phyloP scores from a whole-genome alignment of 2,797 vertebrate genomes.

The Coccyzus lansbergi region DNA sequence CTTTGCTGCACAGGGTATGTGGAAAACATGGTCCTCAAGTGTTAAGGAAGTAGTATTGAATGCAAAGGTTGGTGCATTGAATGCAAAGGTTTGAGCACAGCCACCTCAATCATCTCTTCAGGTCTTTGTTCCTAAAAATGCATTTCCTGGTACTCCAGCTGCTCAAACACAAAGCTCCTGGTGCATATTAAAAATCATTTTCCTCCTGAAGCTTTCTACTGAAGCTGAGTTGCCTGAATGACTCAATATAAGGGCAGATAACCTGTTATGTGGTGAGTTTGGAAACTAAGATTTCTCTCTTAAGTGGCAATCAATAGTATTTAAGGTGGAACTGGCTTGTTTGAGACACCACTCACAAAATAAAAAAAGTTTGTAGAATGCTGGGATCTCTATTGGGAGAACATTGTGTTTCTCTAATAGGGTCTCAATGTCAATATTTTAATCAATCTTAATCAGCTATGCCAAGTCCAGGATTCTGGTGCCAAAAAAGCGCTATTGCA shows the following conservation, averaged over 20 bases:
- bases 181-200: background rate
- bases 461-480: background rate
- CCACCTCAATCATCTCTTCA: background rate
- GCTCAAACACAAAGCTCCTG: background rate
- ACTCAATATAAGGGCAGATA: background rate
- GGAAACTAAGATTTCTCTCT: background rate
- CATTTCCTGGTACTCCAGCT: background rate
- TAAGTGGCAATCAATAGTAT: fast-evolving
- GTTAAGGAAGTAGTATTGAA: fast-evolving
- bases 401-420: background rate
- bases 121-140: background rate
- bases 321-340: background rate
- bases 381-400: background rate
- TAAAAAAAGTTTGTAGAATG: background rate
- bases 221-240: background rate
- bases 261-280: background rate
- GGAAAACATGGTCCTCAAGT: background rate
- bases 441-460: background rate
- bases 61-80: fast-evolving
- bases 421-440: background rate
- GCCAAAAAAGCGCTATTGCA: background rate
- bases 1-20: background rate
- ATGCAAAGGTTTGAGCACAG: background rate
- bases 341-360: background rate
- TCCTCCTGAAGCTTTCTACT: background rate